A percentile compares a stretch with the other conserved stretches of the same genome.
Conservation (phyloP, 2,797 vertebrate species). For the Apogon talboti region DNA sequence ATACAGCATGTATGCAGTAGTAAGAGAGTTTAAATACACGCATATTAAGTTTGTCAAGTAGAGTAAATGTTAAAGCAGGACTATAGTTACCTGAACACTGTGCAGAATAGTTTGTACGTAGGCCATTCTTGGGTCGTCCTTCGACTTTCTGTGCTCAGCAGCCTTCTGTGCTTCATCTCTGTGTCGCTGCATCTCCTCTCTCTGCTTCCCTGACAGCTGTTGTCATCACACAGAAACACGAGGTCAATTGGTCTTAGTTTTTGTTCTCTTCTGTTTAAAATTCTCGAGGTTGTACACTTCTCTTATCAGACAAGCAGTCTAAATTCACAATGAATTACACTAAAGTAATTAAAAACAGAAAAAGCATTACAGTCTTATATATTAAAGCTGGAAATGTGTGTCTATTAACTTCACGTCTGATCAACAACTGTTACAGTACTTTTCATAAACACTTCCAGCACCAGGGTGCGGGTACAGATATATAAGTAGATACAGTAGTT, state of each 20-base stretch:
- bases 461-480: not conserved
- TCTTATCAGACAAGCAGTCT: no score
- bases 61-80: not conserved
- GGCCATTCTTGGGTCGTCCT: slow-evolving; percentile 53
- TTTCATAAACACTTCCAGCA: not conserved
- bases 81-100: slow-evolving; percentile 75
- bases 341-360: no score
- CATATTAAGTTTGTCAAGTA: not conserved
- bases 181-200: slow-evolving; percentile 74
- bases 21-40: slow-evolving; percentile 1
- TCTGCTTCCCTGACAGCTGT: slow-evolving; percentile 75
- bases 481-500: no score
- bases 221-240: slow-evolving; percentile 40
- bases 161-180: slow-evolving; percentile 61
- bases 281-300: no score
- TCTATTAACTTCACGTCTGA: no score
- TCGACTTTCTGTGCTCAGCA: slow-evolving; percentile 38
- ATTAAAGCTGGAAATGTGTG: no score
- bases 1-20: not conserved
- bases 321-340: no score
- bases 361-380: no score
- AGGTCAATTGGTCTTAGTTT: not conserved
- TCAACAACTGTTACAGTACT: not conserved
- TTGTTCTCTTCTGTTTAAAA: no score
- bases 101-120: slow-evolving; percentile 71